Conservation (phyloP, 2,888 invertebrate genomes). For the Epicampocera succincta region DNA sequence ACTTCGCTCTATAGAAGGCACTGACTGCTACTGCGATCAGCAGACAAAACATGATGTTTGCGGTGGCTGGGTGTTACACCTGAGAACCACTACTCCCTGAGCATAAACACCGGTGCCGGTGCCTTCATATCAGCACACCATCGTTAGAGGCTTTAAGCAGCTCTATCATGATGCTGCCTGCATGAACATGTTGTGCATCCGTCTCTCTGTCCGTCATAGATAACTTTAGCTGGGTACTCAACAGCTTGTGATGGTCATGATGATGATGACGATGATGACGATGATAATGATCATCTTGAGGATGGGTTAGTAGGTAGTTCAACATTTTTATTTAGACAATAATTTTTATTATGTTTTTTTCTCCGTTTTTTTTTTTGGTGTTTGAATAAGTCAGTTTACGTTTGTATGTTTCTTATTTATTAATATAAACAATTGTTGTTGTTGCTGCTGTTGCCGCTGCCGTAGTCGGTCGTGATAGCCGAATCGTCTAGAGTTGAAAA, state of each 20-base stretch:
- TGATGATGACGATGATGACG: slow-evolving; percentile 1
- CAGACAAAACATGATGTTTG: slow-evolving; percentile 3
- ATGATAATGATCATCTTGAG: slow-evolving; percentile 36
- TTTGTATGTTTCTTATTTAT: slow-evolving; percentile 16
- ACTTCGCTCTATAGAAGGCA: slow-evolving; percentile 11
- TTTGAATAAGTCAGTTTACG: background rate
- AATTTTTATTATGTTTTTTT: slow-evolving; percentile 27
- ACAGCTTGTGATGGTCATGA: background rate
- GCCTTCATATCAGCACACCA: slow-evolving; percentile 8
- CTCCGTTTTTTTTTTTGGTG: slow-evolving; percentile 18
- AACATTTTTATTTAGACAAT: slow-evolving; percentile 45
- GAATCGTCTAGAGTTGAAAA: slow-evolving; percentile 57
- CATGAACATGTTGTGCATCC: slow-evolving; percentile 7
- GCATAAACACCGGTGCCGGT: slow-evolving; percentile 22
- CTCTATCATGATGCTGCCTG: slow-evolving; percentile 37
- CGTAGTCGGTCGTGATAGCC: slow-evolving; percentile 59
- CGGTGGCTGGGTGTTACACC: slow-evolving; percentile 35
- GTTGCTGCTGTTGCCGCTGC: background rate
- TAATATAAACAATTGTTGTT: background rate
- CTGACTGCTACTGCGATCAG: slow-evolving; percentile 34
- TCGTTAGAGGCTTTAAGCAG: slow-evolving; percentile 9
- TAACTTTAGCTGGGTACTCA: slow-evolving; percentile 17
- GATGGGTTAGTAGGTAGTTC: slow-evolving; percentile 41
- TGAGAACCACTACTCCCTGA: slow-evolving; percentile 11
- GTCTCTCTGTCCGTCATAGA: slow-evolving; percentile 18